phyloP scores from a whole-genome alignment of 1,140 invertebrate genomes.

The Hyles euphorbiae region DNA sequence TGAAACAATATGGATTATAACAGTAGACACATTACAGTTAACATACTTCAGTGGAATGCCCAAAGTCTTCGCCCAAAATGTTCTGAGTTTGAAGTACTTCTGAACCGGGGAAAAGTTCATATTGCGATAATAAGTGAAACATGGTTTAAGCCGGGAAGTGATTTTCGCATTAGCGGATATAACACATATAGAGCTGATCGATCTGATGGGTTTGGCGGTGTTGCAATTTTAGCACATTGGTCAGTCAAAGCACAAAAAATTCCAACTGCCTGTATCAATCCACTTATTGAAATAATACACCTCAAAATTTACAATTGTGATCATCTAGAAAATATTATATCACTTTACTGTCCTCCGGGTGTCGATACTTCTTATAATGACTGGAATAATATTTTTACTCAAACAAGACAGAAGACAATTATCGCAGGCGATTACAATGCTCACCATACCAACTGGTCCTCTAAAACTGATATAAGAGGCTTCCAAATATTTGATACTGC shows the following conservation, averaged over 20 bases:
- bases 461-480: too few species aligned
- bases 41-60: conserved; percentile 5
- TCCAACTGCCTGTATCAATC: background rate
- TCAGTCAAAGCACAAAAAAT: background rate
- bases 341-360: background rate
- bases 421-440: conserved; percentile 1
- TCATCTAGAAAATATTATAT: background rate
- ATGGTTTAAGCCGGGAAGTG: background rate
- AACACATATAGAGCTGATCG: background rate
- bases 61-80: conserved; percentile 3
- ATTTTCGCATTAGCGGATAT: background rate
- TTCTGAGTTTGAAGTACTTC: background rate
- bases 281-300: background rate
- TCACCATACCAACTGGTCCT: background rate
- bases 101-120: background rate
- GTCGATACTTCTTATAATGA: background rate
- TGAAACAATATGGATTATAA: background rate
- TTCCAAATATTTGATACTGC: background rate
- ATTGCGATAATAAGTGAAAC: conserved; percentile 1
- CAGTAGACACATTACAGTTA: background rate
- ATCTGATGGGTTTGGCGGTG: background rate
- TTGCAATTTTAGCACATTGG: background rate
- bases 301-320: conserved; percentile 1
- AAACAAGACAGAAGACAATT: background rate
- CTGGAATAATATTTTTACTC: background rate